Conservation (phyloP, 2,113 vertebrate species). For the Zeus faber region DNA sequence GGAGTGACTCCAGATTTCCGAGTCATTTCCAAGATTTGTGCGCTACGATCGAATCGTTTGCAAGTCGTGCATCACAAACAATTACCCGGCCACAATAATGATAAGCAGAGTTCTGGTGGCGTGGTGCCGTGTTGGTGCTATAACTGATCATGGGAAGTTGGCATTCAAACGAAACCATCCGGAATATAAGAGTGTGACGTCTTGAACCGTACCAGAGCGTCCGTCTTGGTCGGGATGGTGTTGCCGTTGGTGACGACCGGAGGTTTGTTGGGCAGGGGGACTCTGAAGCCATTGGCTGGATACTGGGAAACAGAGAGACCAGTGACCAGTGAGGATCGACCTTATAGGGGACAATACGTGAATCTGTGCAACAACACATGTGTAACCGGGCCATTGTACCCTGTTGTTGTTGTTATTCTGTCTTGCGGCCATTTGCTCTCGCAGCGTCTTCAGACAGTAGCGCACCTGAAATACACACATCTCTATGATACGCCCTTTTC, state of each 20-base stretch:
- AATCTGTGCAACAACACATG: too few relatives aligned
- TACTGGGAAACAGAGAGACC: conserved; percentile 38
- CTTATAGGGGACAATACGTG: too few relatives aligned
- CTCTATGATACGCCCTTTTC: neutral
- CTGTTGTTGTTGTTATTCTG: conserved; percentile 61
- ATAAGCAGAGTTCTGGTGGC: too few relatives aligned
- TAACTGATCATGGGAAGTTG: too few relatives aligned
- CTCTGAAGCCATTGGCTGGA: conserved; percentile 58
- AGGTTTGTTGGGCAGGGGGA: conserved; percentile 26
- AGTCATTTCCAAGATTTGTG: too few relatives aligned
- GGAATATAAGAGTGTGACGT: conserved; percentile 25
- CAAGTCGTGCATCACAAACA: too few relatives aligned
- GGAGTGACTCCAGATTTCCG: too few relatives aligned
- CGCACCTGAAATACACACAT: conserved; percentile 58
- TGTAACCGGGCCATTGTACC: too few relatives aligned
- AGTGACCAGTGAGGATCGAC: conserved; percentile 4
- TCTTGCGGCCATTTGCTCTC: conserved; percentile 77
- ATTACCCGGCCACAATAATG: too few relatives aligned
- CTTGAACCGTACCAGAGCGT: conserved; percentile 53
- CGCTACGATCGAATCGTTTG: too few relatives aligned
- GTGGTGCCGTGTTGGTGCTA: too few relatives aligned
- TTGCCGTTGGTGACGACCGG: conserved; percentile 36
- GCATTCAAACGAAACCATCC: too few relatives aligned
- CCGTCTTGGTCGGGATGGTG: conserved; percentile 14
- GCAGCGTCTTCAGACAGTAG: conserved; percentile 75